Base-by-base conservation (phyloP, 2,888 invertebrate species). In the Aromia moschata region DNA sequence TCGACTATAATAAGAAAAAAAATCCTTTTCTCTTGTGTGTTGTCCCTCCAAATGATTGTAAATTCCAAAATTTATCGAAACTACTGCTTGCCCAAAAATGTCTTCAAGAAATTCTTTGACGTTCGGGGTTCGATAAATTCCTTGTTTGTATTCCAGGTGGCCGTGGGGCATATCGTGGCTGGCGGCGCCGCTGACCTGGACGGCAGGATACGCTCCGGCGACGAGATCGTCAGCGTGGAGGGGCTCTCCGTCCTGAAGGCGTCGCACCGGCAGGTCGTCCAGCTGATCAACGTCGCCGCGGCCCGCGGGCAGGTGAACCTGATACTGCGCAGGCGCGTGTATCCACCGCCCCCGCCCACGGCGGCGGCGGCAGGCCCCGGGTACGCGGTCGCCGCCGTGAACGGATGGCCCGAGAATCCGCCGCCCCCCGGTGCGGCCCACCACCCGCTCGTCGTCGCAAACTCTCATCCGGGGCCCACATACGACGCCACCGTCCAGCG, bases 101-200 rank as follows among this genome's bases (percentile, higher is more conserved):
- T n/a, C n/a, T n/a, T n/a, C n/a, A n/a, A n/a, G n/a, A n/a, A n/a
- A n/a, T n/a, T n/a, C n/a, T n/a, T n/a, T n/a, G n/a, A n/a, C n/a
- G n/a, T n/a, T n/a, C n/a, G n/a, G n/a, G n/a, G n/a, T n/a, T n/a
- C n/a, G n/a, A n/a, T n/a, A n/a, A n/a, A n/a, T n/a, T n/a, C n/a
- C n/a, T n/a, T n/a, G n/a, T n/a, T n/a, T 37, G 36, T 51, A 57
- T 46, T 70, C 74, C 79, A 89, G 87, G 89, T 98, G 60, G 94
- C 96, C 7, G 96, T 98, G 18, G 98, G 98, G 1, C 94, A 96
- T 78, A 96, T 98, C 64, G 97, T 98, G 52, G 93, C 95, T 0
- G 95, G 96, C 16, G 98, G 98, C 1, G 93, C 98, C 1, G 98
- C 95, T 1, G 93, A 93, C 79, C 80, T 93, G 41, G 97, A 98